These are phyloP conservation scores for Anthonomus grandis DNA, from an alignment of 1,140 invertebrate genomes.

Conservation along the genomic window DNA sequence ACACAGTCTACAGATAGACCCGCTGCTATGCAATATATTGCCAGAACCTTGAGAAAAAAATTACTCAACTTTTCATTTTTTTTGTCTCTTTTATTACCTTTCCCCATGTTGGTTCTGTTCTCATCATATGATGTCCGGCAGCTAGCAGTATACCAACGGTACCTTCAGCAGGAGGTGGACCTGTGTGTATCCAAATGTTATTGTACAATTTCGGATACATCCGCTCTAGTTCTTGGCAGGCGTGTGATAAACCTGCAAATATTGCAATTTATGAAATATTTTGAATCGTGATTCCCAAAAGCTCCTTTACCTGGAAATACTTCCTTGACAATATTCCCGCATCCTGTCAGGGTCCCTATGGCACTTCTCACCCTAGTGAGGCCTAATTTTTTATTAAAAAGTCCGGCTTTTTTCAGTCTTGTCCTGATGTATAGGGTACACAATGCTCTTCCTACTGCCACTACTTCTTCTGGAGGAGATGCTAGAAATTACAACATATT, in stretches of 20 bases:
- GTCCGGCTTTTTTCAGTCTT: conserved; percentile 61
- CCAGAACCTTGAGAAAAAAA: conserved; percentile 51
- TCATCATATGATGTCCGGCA: conserved; percentile 56
- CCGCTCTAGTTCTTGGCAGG: conserved; percentile 64
- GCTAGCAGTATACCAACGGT: conserved; percentile 54
- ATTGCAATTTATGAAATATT: not conserved
- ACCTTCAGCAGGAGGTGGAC: conserved; percentile 50
- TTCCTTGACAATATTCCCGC: conserved; percentile 28
- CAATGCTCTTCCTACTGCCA: conserved; percentile 55
- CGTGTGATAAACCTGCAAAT: conserved; percentile 49
- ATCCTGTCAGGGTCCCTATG: conserved; percentile 48
- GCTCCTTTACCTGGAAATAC: conserved; percentile 28
- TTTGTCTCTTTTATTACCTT: conserved; percentile 44
- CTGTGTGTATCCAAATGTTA: conserved; percentile 57
- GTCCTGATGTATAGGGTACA: conserved; percentile 65
- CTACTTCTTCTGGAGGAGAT: conserved; percentile 56
- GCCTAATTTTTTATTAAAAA: conserved; percentile 67
- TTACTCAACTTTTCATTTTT: not conserved
- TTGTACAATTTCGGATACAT: conserved; percentile 63
- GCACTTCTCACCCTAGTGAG: conserved; percentile 63
- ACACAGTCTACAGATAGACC: conserved; percentile 69
- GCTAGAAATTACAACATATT: conserved; percentile 28
- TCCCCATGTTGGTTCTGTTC: conserved; percentile 61
- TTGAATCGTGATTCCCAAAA: not conserved
- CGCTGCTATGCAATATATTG: conserved; percentile 65